Conservation (phyloP, 2,797 vertebrate species). For the Etheostoma perlongum region DNA sequence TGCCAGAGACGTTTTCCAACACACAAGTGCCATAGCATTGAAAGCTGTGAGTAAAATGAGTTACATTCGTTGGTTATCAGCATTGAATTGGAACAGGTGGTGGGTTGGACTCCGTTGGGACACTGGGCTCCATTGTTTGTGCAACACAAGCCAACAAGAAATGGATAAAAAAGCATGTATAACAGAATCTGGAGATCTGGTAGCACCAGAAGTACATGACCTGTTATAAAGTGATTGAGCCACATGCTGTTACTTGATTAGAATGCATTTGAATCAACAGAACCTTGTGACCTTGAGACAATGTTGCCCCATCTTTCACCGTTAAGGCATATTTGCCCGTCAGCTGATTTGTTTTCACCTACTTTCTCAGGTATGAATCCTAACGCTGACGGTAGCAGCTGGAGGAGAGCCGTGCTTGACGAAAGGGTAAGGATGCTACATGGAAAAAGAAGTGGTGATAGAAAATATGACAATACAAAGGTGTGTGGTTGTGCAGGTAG, state of each 20-base stretch:
- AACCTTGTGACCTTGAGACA: background rate
- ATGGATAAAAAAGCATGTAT: constrained; percentile 13
- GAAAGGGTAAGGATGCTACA: constrained; percentile 48
- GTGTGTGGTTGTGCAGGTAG: background rate
- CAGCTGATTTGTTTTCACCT: constrained; percentile 31
- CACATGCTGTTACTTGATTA: background rate
- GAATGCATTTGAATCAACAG: constrained; percentile 1
- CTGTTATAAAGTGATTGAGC: background rate
- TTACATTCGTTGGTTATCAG: constrained; percentile 29
- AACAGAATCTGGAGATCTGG: constrained; percentile 1
- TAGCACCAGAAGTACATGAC: background rate
- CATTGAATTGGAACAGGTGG: constrained; percentile 22
- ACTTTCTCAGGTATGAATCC: constrained; percentile 47
- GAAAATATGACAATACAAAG: constrained; percentile 17
- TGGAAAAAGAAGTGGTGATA: constrained; percentile 1
- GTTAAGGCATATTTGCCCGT: background rate
- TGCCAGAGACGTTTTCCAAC: background rate
- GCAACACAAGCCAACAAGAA: constrained; percentile 21
- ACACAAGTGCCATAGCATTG: constrained; percentile 6
- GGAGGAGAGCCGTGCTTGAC: constrained; percentile 32
- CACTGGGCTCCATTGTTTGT: constrained; percentile 39
- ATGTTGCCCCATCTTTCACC: background rate
- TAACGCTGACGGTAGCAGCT: constrained; percentile 10
- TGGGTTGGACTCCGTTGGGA: constrained; percentile 29
- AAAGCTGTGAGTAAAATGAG: constrained; percentile 30